These are phyloP conservation scores for Polypterus bichir DNA, from an alignment of 2,113 vertebrate species.

Conservation along the genomic window DNA sequence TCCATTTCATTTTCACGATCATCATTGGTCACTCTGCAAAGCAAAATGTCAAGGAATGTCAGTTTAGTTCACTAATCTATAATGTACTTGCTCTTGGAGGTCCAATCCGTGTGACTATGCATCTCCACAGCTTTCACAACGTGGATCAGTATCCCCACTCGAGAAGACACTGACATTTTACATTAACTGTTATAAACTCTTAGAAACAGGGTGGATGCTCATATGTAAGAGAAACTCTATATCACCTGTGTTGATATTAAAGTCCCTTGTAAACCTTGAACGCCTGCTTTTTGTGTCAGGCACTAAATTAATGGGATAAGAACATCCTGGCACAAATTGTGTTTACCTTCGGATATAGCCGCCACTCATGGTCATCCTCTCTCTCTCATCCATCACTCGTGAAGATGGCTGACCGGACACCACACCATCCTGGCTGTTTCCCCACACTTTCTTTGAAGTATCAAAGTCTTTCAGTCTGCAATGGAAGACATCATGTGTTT, in stretches of 20 bases:
- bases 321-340: too few relatives aligned
- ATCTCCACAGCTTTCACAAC: too few relatives aligned
- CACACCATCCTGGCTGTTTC: constrained; percentile 46
- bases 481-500: background rate
- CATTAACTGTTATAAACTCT: too few relatives aligned
- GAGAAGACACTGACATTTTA: too few relatives aligned
- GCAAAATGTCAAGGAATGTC: background rate
- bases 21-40: constrained; percentile 50
- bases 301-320: too few relatives aligned
- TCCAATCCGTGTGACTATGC: too few relatives aligned
- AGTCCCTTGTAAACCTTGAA: background rate
- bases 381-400: constrained; percentile 52
- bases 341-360: constrained; percentile 54
- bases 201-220: too few relatives aligned
- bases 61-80: background rate
- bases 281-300: background rate
- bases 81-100: background rate
- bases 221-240: too few relatives aligned
- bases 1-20: constrained; percentile 65
- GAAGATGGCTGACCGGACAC: constrained; percentile 56
- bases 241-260: too few relatives aligned
- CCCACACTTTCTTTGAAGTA: constrained; percentile 53
- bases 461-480: constrained; percentile 54
- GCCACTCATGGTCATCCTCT: constrained; percentile 65
- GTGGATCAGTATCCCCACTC: too few relatives aligned